phyloP scores from a whole-genome alignment of 2,797 vertebrate genomes.

The Microctenopoma steveboyesi region DNA sequence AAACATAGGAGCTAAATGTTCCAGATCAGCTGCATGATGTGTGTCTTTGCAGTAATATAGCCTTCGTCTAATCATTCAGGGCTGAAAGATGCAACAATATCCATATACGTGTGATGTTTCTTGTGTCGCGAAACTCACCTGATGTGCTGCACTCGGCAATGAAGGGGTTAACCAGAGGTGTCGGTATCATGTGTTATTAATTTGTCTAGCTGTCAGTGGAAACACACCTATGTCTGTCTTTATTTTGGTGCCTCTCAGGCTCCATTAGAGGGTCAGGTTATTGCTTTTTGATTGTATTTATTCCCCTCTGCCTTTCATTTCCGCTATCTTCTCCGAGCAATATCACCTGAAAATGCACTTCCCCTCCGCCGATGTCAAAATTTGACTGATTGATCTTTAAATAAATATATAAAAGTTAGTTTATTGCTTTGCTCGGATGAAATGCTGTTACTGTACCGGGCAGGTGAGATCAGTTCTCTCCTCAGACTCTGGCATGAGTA shows the following conservation, averaged over 20 bases:
- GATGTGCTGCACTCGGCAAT: not conserved
- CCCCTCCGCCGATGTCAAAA: constrained; percentile 63
- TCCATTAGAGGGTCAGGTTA: constrained; percentile 83
- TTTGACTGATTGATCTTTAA: constrained; percentile 81
- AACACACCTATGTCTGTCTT: constrained; percentile 84
- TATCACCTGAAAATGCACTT: constrained; percentile 79
- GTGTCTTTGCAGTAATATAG: not conserved
- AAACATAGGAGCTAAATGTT: not conserved
- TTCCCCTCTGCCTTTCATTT: constrained; percentile 80
- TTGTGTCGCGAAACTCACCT: not conserved
- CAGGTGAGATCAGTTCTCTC: constrained; percentile 19
- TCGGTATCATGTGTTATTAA: constrained; percentile 80
- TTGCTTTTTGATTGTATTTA: constrained; percentile 86
- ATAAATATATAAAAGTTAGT: constrained; percentile 78
- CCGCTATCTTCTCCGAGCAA: constrained; percentile 70
- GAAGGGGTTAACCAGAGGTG: constrained; percentile 54
- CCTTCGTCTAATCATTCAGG: not conserved
- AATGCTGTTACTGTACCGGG: constrained; percentile 34
- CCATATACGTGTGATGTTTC: not conserved
- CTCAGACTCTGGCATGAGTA: too few species aligned
- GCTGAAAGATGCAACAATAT: constrained; percentile 9
- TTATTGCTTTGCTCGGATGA: constrained; percentile 73
- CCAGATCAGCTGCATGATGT: too few species aligned
- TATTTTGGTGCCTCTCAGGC: constrained; percentile 82
- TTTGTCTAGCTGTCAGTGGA: constrained; percentile 84